These are phyloP conservation scores for Lepidurus couesii DNA, from an alignment of 1,140 invertebrate genomes.

Conservation along the genomic window DNA sequence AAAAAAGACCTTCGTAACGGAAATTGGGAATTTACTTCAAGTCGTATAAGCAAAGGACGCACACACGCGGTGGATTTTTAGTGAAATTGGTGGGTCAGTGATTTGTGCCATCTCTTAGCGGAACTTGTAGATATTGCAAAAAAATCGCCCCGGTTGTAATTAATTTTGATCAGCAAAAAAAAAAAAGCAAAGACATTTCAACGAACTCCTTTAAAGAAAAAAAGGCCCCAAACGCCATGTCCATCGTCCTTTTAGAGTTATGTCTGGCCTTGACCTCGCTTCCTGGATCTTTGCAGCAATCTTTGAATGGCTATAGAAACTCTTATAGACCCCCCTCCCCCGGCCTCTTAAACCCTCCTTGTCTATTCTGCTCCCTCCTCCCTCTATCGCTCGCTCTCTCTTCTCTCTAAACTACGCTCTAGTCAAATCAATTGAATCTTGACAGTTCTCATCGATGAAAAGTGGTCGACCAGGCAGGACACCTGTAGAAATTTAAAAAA, in stretches of 20 bases:
- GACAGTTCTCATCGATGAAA: neutral
- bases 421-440: neutral
- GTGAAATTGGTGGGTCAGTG: neutral
- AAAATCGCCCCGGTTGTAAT: neutral
- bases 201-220: neutral
- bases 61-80: neutral
- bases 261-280: constrained; percentile 17
- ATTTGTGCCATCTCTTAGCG: neutral
- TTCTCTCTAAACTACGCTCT: constrained; percentile 12
- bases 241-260: neutral
- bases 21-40: neutral
- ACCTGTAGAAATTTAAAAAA: neutral
- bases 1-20: too few relatives aligned
- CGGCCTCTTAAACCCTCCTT: neutral
- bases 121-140: neutral
- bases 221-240: neutral
- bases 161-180: too few relatives aligned
- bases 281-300: constrained; percentile 7
- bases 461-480: neutral
- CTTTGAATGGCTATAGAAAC: neutral
- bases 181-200: neutral
- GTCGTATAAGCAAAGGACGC: neutral
- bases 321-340: neutral
- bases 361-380: neutral
- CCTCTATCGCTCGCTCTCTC: constrained; percentile 1